Evolutionary conservation across 2,888 invertebrate species (phyloP).

Genomic region (Xestia xanthographa): DNA sequence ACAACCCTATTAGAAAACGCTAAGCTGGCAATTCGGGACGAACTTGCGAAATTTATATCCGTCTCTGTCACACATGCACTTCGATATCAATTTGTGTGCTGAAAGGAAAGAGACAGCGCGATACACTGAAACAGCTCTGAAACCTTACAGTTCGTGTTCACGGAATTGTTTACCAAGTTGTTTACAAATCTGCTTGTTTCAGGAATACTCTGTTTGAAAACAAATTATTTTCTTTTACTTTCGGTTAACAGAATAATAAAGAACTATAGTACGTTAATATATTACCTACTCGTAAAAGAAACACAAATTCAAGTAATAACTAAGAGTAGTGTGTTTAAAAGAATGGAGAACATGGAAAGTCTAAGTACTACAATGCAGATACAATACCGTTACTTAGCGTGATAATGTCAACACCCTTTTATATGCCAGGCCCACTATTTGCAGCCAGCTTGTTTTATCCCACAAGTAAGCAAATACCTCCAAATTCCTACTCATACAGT

Average conservation of each 20-base stretch:
- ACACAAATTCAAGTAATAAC: not conserved
- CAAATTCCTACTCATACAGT: not conserved
- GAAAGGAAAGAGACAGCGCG: constrained; percentile 73
- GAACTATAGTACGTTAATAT: not conserved
- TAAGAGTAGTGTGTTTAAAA: not conserved
- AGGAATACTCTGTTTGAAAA: constrained; percentile 39
- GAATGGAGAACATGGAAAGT: not conserved
- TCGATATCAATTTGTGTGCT: constrained; percentile 77
- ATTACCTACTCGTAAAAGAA: not conserved
- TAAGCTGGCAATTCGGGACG: constrained; percentile 70
- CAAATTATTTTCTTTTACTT: constrained; percentile 24
- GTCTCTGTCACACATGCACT: constrained; percentile 78
- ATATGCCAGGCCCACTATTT: not conserved
- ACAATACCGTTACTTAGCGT: not conserved
- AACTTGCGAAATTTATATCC: constrained; percentile 78
- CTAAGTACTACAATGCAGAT: not conserved
- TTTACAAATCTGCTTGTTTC: constrained; percentile 52
- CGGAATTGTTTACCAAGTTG: constrained; percentile 45
- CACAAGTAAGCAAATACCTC: not conserved
- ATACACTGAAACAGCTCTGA: constrained; percentile 67
- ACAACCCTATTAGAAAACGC: constrained; percentile 78
- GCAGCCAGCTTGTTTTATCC: not conserved
- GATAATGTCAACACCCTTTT: not conserved
- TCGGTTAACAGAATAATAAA: not conserved
- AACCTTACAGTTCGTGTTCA: constrained; percentile 54